Evolutionary conservation across 2,888 invertebrate species (phyloP).

Genomic region (Hydraecia micacea): DNA sequence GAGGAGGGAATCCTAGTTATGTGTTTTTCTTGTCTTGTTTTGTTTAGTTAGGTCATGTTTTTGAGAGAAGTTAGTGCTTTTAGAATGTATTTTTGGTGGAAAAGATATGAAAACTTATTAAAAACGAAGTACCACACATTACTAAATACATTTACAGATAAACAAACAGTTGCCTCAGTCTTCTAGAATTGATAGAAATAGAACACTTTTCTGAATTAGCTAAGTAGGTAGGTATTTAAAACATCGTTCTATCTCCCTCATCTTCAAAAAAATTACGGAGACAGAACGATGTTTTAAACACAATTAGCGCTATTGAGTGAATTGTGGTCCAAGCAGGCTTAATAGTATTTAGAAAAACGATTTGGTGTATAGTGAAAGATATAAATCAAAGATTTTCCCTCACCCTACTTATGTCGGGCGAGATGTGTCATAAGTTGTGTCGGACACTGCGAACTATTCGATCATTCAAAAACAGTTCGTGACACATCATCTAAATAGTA

Average conservation of each 20-base stretch:
- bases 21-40: constrained; percentile 20
- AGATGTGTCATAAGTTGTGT: neutral
- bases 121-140: too few relatives aligned
- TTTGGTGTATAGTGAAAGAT: neutral
- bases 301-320: neutral
- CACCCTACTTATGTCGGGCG: neutral
- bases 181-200: neutral
- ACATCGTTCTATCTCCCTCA: neutral
- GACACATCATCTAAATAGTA: neutral
- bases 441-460: neutral
- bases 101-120: neutral
- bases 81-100: neutral
- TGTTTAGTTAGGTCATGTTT: constrained; percentile 31
- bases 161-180: neutral
- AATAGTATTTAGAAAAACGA: neutral
- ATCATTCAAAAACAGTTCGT: neutral
- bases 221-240: too few relatives aligned
- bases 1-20: constrained; percentile 50
- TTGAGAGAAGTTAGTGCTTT: neutral
- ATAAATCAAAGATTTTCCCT: neutral
- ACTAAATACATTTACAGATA: neutral
- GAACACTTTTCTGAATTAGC: neutral
- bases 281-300: neutral
- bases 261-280: neutral
- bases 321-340: neutral